Evolutionary conservation across 2,113 vertebrate genomes (phyloP).

Genomic region (Megalops atlanticus): DNA sequence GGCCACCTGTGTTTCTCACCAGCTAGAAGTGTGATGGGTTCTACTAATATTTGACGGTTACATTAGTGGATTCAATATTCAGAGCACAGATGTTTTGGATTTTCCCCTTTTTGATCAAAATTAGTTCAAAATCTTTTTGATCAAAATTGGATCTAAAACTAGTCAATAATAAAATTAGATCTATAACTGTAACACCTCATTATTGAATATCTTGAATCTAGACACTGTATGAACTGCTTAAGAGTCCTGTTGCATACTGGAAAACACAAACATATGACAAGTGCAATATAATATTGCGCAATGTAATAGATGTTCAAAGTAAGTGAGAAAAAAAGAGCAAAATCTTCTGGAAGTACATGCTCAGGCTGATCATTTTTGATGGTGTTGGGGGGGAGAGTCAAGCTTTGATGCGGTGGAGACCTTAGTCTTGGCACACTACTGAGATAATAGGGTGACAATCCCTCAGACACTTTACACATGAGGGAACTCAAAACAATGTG

Average conservation of each 20-base stretch:
- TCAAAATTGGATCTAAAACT: no score
- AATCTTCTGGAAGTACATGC: no score
- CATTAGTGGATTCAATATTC: not conserved
- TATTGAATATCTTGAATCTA: not conserved
- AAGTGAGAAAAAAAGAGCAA: no score
- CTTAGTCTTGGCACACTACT: not conserved
- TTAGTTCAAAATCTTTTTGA: no score
- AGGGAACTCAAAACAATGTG: not conserved
- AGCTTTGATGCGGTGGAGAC: not conserved
- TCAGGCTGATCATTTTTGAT: no score
- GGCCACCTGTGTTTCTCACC: slow-evolving; percentile 49
- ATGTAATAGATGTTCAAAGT: no score
- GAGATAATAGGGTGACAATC: slow-evolving; percentile 3
- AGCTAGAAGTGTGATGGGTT: slow-evolving; percentile 4
- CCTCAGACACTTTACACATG: not conserved
- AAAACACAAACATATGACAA: no score
- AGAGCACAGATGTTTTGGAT: no score
- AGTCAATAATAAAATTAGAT: no score
- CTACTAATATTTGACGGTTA: not conserved
- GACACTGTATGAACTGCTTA: not conserved
- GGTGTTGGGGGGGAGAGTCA: not conserved
- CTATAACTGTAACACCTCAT: not conserved
- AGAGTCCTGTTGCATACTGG: no score
- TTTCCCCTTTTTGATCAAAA: no score
- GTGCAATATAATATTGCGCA: no score